Base-by-base conservation (phyloP, 2,888 invertebrate genomes). In the Amblyjoppa proteus region DNA sequence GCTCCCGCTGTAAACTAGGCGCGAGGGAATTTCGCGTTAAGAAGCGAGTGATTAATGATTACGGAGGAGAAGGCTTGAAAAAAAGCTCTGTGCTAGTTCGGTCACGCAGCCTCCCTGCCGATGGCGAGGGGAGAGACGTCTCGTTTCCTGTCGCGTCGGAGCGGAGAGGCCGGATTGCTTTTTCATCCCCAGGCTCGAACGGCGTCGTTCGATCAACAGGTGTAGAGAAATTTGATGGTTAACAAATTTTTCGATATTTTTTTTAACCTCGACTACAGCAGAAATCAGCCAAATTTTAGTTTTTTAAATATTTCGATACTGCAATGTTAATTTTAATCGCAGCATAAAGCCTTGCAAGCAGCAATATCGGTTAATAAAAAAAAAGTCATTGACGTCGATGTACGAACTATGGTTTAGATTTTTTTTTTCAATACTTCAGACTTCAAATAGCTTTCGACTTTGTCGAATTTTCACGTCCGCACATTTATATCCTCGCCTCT, bases 21-120 rank as follows among this genome's bases (percentile, higher is more conserved):
- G 91, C 93, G 90, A 93, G 93, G 93, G 93, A 92, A 92, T 93
- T 93, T 91, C 90, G 84, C 89, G 91, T 92, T 93, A 94, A 94
- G 93, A 93, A 93, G 91, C 92, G 85, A 88, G 92, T 93, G 94
- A 94, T 94, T 94, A 93, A 94, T 94, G 94, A 92, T 92, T 90
- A 88, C 81, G 84, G 83, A 87, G 83, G 61, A 77, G 77, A 75
- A 56, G 70, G 69, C 84, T 68, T 78, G 74, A 78, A 76, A 86
- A 84, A 82, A 81, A 87, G 77, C 85, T 75, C 31, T 58, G 51
- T 13, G 56, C 56, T 75, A 13, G 51, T 45, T 28, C 38, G 45
- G 66, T 70, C 61, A 13, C 70, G 64, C 38, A 53, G 66, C 56
- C 56, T 31, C 49, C 56, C 25, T 25, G 20, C 66, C 74, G 64